Base-by-base conservation (phyloP, 2,797 vertebrate genomes). In the Molossus molossus region DNA sequence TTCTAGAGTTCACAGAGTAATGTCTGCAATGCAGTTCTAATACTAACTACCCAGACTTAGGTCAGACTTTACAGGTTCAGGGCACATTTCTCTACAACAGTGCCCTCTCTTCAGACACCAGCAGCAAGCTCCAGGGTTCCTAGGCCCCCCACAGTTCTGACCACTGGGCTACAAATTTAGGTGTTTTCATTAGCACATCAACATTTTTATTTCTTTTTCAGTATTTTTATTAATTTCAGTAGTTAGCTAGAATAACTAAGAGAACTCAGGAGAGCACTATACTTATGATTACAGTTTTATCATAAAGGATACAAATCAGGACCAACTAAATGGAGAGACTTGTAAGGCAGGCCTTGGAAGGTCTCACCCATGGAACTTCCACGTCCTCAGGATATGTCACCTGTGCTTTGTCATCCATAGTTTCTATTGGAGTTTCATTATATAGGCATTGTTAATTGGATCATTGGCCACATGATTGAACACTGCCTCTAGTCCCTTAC, bases 1-100 rank as follows among this genome's bases (percentile, higher is more conserved):
- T 77, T 95, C n/a, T 67, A 48, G 89, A 67, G 33, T 95, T 92
- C 53, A 55, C 15, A 73, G 13, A n/a, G 76, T 70, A 14, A 80
- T 53, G 37, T 81, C 60, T 70, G 13, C 37, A 55, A 0, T 48
- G 25, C 21, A 33, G 0, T 64, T 94, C 67, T 90, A n/a, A 72
- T 23, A 17, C n/a, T 48, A 25, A 62, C 57, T 57, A 6, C 9
- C 37, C 58, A 62, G 27, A 29, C 21, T 48, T 27, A 58, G 50
- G 33, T 65, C 15, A 70, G 5, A 25, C 55, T 13, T 67, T 6
- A 5, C 9, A 67, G 48, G 12, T 60, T 70, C 45, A 85, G 45
- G 69, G 27, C 86, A 73, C 25, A 11, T 0, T 64, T 58, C 45
- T 89, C n/a, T 11, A 5, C 6, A 45, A 33, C 25, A 45, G 14